Conservation (phyloP, 2,797 vertebrate genomes). For the Psittacula echo region DNA sequence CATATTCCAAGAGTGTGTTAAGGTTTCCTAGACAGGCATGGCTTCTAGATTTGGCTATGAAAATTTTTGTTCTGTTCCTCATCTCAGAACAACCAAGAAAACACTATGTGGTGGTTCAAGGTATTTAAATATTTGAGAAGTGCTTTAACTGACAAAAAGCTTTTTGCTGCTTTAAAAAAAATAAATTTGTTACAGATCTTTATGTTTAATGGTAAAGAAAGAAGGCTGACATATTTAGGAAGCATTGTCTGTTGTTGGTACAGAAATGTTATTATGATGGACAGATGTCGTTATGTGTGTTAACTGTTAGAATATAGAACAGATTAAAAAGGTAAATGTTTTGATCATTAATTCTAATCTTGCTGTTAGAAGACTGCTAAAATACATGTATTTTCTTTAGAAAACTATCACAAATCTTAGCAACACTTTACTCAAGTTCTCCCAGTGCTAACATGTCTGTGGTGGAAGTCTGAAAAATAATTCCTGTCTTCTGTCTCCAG, state of each 20-base stretch:
- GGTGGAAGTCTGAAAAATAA: not conserved
- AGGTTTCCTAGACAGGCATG: not conserved
- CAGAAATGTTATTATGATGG: not conserved
- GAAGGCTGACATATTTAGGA: not conserved
- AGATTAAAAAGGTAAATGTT: not conserved
- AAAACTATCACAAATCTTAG: not conserved
- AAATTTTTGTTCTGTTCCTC: not conserved
- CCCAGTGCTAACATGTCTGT: not conserved
- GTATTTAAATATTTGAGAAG: not conserved
- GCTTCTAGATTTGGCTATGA: not conserved
- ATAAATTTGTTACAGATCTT: not conserved
- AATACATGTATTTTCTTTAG: not conserved
- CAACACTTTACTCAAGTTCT: not conserved
- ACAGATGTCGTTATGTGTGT: not conserved
- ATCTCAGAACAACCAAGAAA: not conserved
- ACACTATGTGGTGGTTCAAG: rapidly evolving
- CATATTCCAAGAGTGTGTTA: not conserved
- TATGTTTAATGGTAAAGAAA: not conserved
- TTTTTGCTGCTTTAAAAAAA: not conserved
- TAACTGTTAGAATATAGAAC: not conserved
- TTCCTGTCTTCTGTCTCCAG: not conserved
- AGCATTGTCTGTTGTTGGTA: not conserved
- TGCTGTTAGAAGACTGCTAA: not conserved
- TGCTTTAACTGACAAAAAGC: rapidly evolving
- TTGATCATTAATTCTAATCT: not conserved